These are phyloP conservation scores for Pardosa pseudoannulata DNA, from an alignment of 2,888 invertebrate species.

Conservation along the genomic window DNA sequence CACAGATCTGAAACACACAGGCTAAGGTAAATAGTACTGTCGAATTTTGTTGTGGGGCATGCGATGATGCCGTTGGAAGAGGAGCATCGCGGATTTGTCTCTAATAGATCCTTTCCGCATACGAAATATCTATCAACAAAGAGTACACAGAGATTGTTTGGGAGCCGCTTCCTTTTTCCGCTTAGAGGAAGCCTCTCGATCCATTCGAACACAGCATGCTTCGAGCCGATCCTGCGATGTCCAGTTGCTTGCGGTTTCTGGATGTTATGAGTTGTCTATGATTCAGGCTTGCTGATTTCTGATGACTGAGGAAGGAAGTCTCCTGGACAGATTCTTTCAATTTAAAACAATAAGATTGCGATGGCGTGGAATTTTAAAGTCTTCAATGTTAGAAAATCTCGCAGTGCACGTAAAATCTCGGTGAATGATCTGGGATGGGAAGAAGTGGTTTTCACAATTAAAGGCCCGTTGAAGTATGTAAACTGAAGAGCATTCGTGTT, in stretches of 20 bases:
- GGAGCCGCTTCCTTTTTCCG: constrained; percentile 38
- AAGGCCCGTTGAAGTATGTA: too few relatives aligned
- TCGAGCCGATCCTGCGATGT: not conserved
- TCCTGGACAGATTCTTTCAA: too few relatives aligned
- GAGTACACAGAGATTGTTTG: constrained; percentile 26
- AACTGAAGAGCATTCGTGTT: too few relatives aligned
- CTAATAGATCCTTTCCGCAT: not conserved
- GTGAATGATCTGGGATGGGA: too few relatives aligned
- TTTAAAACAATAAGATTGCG: too few relatives aligned
- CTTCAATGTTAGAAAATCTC: too few relatives aligned
- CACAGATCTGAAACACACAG: not conserved
- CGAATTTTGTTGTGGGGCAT: not conserved
- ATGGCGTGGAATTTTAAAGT: too few relatives aligned
- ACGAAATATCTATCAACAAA: constrained; percentile 16
- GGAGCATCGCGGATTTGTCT: not conserved
- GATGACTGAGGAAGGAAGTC: not conserved
- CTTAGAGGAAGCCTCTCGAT: not conserved
- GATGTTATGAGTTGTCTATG: not conserved
- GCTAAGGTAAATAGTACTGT: not conserved
- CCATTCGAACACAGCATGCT: not conserved
- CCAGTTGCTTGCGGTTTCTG: not conserved
- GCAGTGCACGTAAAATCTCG: too few relatives aligned
- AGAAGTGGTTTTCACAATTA: too few relatives aligned
- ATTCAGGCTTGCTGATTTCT: not conserved
- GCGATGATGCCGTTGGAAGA: not conserved